A percentile compares a stretch with the other conserved stretches of the same genome.
phyloP scores from a whole-genome alignment of 1,140 invertebrate genomes.

The Danaus melanippus region DNA sequence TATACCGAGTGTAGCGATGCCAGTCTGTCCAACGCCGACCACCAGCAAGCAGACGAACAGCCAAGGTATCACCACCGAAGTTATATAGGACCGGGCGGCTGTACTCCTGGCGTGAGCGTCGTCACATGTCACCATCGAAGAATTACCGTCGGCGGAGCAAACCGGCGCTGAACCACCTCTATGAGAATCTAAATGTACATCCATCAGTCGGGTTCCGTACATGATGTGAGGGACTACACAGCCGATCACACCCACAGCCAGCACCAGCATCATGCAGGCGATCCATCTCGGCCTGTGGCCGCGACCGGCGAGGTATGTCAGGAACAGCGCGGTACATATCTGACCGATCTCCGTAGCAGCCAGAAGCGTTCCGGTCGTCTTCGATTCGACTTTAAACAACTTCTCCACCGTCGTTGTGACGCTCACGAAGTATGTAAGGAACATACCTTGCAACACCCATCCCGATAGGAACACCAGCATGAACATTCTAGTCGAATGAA shows the following conservation, averaged over 20 bases:
- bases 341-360: slow-evolving; percentile 96
- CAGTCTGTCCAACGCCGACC: slow-evolving; percentile 94
- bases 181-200: slow-evolving; percentile 75
- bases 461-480: slow-evolving; percentile 90
- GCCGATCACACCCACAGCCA: slow-evolving; percentile 88
- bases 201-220: slow-evolving; percentile 81
- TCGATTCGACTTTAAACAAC: slow-evolving; percentile 95
- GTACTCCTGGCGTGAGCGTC: slow-evolving; percentile 51
- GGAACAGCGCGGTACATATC: slow-evolving; percentile 87
- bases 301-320: slow-evolving; percentile 94
- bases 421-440: slow-evolving; percentile 95
- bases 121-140: slow-evolving; percentile 36
- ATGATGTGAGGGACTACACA: slow-evolving; percentile 89
- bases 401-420: slow-evolving; percentile 98
- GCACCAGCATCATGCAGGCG: slow-evolving; percentile 92
- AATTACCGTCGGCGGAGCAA: slow-evolving; percentile 34
- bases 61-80: slow-evolving; percentile 84
- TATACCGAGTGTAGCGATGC: slow-evolving; percentile 93
- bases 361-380: slow-evolving; percentile 93
- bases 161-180: slow-evolving; percentile 60
- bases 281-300: slow-evolving; percentile 98
- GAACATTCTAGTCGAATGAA: slow-evolving; percentile 92
- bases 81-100: slow-evolving; percentile 81
- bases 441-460: slow-evolving; percentile 94
- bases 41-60: slow-evolving; percentile 90